Conservation (phyloP, 2,113 vertebrate genomes). For the Galemys pyrenaicus region DNA sequence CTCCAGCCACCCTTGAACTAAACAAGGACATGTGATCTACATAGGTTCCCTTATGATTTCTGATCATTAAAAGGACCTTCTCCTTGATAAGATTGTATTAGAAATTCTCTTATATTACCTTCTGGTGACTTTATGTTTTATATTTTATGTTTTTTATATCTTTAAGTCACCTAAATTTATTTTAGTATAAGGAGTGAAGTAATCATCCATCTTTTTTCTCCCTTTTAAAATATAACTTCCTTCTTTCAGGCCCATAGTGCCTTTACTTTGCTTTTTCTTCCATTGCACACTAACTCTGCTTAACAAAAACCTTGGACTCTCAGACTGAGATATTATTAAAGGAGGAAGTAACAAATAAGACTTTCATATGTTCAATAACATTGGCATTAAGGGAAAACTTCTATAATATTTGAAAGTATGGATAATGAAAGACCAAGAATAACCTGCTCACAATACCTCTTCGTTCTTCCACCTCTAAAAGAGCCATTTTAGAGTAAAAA, state of each 20-base stretch:
- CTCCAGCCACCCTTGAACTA: background rate
- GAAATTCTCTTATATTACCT: slow-evolving; percentile 4
- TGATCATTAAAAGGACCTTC: slow-evolving; percentile 7
- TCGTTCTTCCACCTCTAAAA: background rate
- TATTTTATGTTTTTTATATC: slow-evolving; percentile 24
- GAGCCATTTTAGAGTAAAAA: slow-evolving; percentile 8
- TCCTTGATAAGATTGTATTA: background rate
- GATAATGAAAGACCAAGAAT: slow-evolving; percentile 7
- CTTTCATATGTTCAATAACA: slow-evolving; percentile 37
- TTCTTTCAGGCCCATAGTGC: background rate
- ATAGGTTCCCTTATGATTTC: background rate
- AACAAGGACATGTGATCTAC: background rate
- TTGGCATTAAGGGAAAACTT: background rate
- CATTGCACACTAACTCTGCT: background rate
- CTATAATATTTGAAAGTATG: slow-evolving; percentile 26
- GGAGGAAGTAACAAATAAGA: background rate
- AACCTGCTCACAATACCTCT: slow-evolving; percentile 12
- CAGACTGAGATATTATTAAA: slow-evolving; percentile 22
- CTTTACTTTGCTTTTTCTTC: background rate
- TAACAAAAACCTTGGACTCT: background rate
- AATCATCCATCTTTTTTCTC: background rate
- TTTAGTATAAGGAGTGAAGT: slow-evolving; percentile 17
- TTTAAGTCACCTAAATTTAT: slow-evolving; percentile 38
- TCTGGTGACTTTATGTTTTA: background rate
- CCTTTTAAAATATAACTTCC: slow-evolving; percentile 22